Conservation (phyloP, 2,888 invertebrate genomes). For the Cephonodes hylas region DNA sequence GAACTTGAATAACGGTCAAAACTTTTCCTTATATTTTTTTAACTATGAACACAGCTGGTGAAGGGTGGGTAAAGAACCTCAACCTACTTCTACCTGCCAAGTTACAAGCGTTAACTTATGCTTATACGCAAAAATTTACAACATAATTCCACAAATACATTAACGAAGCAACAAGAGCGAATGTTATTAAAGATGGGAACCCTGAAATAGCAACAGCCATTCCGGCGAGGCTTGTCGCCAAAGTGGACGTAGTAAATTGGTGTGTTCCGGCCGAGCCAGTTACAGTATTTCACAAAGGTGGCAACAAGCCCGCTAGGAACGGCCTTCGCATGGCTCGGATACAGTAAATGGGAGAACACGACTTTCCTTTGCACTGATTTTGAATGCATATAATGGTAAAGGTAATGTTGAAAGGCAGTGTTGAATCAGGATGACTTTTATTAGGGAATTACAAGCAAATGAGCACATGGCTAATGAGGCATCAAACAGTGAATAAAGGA, state of each 20-base stretch:
- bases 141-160: background rate
- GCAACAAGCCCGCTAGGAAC: background rate
- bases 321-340: background rate
- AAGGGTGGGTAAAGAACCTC: too few relatives aligned
- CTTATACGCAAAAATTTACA: background rate
- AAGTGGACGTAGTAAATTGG: conserved; percentile 1
- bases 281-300: conserved; percentile 7
- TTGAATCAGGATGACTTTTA: too few relatives aligned
- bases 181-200: background rate
- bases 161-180: background rate
- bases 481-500: too few relatives aligned
- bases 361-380: background rate
- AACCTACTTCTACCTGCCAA: too few relatives aligned
- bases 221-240: background rate
- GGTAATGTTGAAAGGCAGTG: too few relatives aligned
- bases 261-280: conserved; percentile 2
- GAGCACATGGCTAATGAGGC: too few relatives aligned
- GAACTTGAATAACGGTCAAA: too few relatives aligned
- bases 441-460: too few relatives aligned
- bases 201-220: background rate
- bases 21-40: background rate
- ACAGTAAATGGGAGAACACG: background rate
- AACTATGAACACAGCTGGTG: too few relatives aligned
- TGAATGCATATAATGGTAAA: background rate
- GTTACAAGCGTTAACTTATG: too few relatives aligned